Evolutionary conservation across 2,888 invertebrate genomes (phyloP).

Genomic region (Eretmocerus hayati): DNA sequence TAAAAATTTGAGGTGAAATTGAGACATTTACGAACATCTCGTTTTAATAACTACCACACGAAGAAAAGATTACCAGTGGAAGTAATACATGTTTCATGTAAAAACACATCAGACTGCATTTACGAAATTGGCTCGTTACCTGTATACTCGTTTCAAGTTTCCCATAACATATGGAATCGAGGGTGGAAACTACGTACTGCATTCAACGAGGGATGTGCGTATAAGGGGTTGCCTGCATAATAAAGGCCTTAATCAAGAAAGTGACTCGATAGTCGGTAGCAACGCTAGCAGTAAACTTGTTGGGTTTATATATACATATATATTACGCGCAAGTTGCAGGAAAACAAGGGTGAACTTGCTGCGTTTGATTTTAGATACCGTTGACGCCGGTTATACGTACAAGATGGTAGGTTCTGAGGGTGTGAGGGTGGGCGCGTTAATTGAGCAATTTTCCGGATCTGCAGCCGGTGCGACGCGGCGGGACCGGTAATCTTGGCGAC

Average conservation of each 20-base stretch:
- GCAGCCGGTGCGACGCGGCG: neutral
- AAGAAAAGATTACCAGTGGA: too few relatives aligned
- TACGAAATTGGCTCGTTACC: too few relatives aligned
- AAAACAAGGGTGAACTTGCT: neutral
- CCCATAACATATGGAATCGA: too few relatives aligned
- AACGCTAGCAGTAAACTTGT: too few relatives aligned
- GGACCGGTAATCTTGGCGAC: constrained; percentile 7
- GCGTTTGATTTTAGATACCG: constrained; percentile 6
- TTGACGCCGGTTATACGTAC: neutral
- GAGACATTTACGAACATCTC: too few relatives aligned
- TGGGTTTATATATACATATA: too few relatives aligned
- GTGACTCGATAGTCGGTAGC: constrained; percentile 5
- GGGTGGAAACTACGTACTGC: neutral
- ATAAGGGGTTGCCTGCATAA: constrained; percentile 6
- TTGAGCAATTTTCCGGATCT: constrained; percentile 21
- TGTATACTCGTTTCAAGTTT: too few relatives aligned
- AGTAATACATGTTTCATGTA: too few relatives aligned
- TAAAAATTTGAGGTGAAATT: too few relatives aligned
- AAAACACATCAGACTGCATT: too few relatives aligned
- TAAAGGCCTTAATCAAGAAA: constrained; percentile 10
- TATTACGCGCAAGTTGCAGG: too few relatives aligned
- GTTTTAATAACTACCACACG: too few relatives aligned
- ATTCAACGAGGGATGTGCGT: neutral
- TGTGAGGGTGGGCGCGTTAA: constrained; percentile 12
- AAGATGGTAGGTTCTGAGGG: neutral